phyloP scores from a whole-genome alignment of 2,797 vertebrate species.

The Anableps anableps region DNA sequence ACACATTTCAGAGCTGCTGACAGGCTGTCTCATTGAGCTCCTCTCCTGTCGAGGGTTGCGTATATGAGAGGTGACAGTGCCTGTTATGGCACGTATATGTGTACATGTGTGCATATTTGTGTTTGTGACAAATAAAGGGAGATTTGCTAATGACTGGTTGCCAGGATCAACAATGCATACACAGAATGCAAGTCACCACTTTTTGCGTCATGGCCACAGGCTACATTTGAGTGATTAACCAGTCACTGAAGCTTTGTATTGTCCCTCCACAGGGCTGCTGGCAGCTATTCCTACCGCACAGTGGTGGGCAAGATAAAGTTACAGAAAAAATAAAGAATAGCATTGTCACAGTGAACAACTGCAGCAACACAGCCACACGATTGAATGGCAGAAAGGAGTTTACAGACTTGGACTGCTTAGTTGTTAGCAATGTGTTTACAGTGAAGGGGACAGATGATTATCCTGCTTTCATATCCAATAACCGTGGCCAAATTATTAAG shows the following conservation, averaged over 20 bases:
- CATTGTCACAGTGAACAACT: conserved; percentile 56
- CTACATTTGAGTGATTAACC: conserved; percentile 52
- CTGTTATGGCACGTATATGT: conserved; percentile 21
- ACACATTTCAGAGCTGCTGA: conserved; percentile 63
- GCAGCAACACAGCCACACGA: conserved; percentile 46
- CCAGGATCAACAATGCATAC: conserved; percentile 56
- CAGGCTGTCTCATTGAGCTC: conserved; percentile 58
- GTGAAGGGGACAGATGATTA: conserved; percentile 58
- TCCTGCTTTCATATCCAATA: conserved; percentile 42
- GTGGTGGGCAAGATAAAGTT: conserved; percentile 56
- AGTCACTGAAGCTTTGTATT: conserved; percentile 31
- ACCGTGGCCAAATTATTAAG: conserved; percentile 49
- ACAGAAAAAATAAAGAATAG: conserved; percentile 28
- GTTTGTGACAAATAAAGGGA: conserved; percentile 26
- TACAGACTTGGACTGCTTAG: conserved; percentile 53
- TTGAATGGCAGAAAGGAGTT: conserved; percentile 54
- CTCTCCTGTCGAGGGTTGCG: conserved; percentile 59
- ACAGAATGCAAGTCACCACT: conserved; percentile 52
- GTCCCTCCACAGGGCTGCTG: conserved; percentile 24
- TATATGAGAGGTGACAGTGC: conserved; percentile 63
- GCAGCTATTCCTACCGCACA: conserved; percentile 32
- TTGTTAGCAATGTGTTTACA: conserved; percentile 56
- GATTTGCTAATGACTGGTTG: conserved; percentile 63
- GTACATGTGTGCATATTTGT: conserved; percentile 19
- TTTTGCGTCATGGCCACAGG: conserved; percentile 46